These are phyloP conservation scores for Cherax destructor DNA, from an alignment of 1,140 invertebrate species.

Conservation along the genomic window DNA sequence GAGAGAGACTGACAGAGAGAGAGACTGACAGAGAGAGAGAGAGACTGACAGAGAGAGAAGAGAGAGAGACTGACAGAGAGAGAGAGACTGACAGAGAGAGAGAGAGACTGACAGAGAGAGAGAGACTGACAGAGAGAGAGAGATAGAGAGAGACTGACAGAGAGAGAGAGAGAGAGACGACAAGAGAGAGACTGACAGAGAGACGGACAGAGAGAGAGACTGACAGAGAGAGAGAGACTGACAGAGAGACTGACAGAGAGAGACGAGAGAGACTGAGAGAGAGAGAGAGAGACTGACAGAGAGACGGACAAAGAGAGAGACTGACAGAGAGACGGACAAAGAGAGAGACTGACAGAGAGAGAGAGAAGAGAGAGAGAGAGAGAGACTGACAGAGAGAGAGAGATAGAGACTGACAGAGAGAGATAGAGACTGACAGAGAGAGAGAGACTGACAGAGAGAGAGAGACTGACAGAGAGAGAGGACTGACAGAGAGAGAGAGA, in stretches of 20 bases:
- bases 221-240: not conserved
- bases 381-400: slow-evolving; percentile 12
- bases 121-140: too few relatives aligned
- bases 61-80: not conserved
- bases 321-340: not conserved
- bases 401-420: too few relatives aligned
- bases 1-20: not conserved
- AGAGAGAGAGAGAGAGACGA: not conserved
- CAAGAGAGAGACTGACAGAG: too few relatives aligned
- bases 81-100: not conserved
- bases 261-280: too few relatives aligned
- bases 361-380: slow-evolving; percentile 19
- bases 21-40: not conserved
- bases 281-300: not conserved
- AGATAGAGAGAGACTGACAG: too few relatives aligned
- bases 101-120: not conserved
- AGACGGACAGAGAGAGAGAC: too few relatives aligned
- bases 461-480: not conserved
- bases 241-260: not conserved
- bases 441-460: not conserved
- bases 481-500: too few relatives aligned
- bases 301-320: not conserved
- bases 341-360: slow-evolving; percentile 17
- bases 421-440: too few relatives aligned
- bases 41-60: too few relatives aligned